These are phyloP conservation scores for Turritopsis dohrnii DNA, from an alignment of 30 jellyfish, hydroid and myxozoan genomes.

Conservation along the genomic window DNA sequence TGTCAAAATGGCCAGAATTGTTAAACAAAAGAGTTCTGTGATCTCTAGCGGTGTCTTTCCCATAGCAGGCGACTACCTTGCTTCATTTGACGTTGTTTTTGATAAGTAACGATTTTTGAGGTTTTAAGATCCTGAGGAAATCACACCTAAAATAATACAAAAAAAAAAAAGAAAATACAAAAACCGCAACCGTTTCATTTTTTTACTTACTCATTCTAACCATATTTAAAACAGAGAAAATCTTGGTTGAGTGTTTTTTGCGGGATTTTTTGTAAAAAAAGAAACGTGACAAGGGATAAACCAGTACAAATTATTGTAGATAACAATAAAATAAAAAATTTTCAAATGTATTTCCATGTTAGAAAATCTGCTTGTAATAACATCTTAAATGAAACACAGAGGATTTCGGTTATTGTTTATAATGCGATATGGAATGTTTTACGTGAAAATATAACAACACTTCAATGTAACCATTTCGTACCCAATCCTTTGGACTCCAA, in stretches of 20 bases:
- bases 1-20: conserved; percentile 5
- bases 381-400: not conserved
- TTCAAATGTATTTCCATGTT: not conserved
- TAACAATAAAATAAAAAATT: not conserved
- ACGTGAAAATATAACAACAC: too few species aligned
- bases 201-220: too few species aligned
- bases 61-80: not conserved
- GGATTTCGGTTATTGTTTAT: not conserved
- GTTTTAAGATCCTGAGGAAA: not conserved
- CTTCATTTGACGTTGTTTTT: not conserved
- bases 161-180: not conserved
- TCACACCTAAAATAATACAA: not conserved
- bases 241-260: not conserved
- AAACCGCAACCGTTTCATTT: not conserved
- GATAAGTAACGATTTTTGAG: not conserved
- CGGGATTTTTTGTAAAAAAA: not conserved
- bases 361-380: not conserved
- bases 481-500: not conserved
- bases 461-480: not conserved
- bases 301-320: not conserved
- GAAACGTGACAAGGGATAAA: not conserved
- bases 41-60: conserved; percentile 7
- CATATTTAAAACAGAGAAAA: not conserved
- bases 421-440: too few species aligned
- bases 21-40: conserved; percentile 23